Percentiles rank a stretch among this genome's conserved stretches.
Conservation (phyloP, 2,888 invertebrate species). For the Drepanosiphum platanoidis region DNA sequence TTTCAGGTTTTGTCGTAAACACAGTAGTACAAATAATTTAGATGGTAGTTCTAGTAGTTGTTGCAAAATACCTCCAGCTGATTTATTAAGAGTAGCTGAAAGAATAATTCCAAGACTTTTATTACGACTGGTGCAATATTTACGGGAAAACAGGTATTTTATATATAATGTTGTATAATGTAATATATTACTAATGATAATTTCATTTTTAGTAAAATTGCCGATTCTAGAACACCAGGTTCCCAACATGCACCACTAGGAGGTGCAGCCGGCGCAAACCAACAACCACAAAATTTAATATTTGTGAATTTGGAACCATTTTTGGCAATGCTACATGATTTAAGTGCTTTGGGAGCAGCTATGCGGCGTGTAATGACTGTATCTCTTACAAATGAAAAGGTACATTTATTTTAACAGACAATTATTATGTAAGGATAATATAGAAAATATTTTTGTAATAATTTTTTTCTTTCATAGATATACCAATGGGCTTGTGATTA, state of each 20-base stretch:
- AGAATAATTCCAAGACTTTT: constrained; percentile 94
- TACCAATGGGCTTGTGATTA: constrained; percentile 68
- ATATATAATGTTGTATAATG: not conserved
- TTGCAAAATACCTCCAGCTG: constrained; percentile 77
- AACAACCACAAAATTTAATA: constrained; percentile 19
- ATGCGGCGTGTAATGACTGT: constrained; percentile 94
- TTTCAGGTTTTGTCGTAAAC: constrained; percentile 87
- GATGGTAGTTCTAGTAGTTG: constrained; percentile 12
- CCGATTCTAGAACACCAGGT: constrained; percentile 76
- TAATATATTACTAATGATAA: not conserved
- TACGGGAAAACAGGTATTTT: constrained; percentile 78
- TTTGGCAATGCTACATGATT: constrained; percentile 89
- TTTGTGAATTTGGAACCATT: constrained; percentile 88
- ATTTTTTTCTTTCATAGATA: constrained; percentile 71
- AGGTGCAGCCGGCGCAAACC: not conserved
- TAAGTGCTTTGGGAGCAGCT: constrained; percentile 95
- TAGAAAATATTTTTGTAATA: not conserved
- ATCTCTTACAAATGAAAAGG: constrained; percentile 82
- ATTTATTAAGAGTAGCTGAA: constrained; percentile 90
- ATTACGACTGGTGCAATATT: constrained; percentile 87
- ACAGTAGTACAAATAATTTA: constrained; percentile 79
- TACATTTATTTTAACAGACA: not conserved
- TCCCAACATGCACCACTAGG: not conserved
- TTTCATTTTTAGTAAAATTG: constrained; percentile 82
- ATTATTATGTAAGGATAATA: not conserved